phyloP scores from a whole-genome alignment of 1,140 invertebrate species.

The Caenorhabditis remanei region DNA sequence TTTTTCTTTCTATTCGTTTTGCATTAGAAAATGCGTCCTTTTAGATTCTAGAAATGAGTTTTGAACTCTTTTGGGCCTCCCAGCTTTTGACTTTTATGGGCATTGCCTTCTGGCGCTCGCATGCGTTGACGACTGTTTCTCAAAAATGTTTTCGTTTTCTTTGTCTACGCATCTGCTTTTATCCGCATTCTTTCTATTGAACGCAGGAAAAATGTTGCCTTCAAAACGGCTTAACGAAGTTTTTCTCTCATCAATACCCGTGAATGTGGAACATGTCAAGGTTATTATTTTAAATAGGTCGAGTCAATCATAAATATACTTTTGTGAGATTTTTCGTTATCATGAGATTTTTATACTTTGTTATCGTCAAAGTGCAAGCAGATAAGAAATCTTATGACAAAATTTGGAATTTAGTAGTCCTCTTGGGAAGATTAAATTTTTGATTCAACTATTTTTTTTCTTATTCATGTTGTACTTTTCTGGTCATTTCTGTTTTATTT shows the following conservation, averaged over 20 bases:
- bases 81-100: constrained; percentile 15
- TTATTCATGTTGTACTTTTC: too few relatives aligned
- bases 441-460: too few relatives aligned
- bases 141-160: constrained; percentile 4
- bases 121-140: background rate
- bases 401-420: too few relatives aligned
- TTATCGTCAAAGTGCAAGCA: too few relatives aligned
- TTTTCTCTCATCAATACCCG: background rate
- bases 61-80: background rate
- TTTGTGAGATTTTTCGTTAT: too few relatives aligned
- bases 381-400: too few relatives aligned
- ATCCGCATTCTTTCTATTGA: constrained; percentile 51
- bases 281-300: background rate
- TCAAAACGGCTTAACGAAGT: background rate
- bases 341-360: too few relatives aligned
- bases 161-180: constrained; percentile 9
- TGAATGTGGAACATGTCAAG: constrained; percentile 21
- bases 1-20: background rate
- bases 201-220: constrained; percentile 16
- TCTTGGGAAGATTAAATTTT: too few relatives aligned
- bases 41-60: constrained; percentile 16
- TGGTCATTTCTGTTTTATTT: too few relatives aligned
- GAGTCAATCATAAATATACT: background rate
- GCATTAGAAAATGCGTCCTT: background rate
- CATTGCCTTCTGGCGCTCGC: background rate